Base-by-base conservation (phyloP, 2,113 vertebrate species). In the Meles meles region DNA sequence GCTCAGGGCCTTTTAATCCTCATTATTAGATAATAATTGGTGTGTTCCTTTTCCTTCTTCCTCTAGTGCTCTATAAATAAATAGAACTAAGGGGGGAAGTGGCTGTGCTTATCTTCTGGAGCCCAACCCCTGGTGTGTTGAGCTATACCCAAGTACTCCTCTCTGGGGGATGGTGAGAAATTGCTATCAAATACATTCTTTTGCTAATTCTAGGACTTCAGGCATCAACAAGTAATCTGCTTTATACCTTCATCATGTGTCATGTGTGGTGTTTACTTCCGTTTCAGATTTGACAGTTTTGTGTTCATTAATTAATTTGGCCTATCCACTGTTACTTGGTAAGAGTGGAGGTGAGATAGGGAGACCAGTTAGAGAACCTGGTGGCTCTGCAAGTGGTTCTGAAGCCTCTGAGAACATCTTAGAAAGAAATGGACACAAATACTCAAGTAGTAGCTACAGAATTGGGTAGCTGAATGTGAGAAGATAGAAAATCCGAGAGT, bases 291-390 rank as follows among this genome's bases (percentile, higher is more conserved):
- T 67, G 27, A 27, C n/a, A 17, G 25, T 69, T 92, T 93, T 84
- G 72, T 57, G 44, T 79, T 55, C 52, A 23, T 29, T 89, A 79
- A 49, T 92, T 92, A 83, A 49, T 92, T 92, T 87, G 72, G 3
- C n/a, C 39, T 90, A 4, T 17, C 5, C 15, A 57, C 2, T 88
- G 52, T 14, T 88, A 49, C 8, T 77, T 89, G 21, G 21, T 65
- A 34, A 85, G 63, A 55, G 34, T 42, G 74, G 21, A 81, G 20
- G 34, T 31, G 31, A 87, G 31, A 71, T 29, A 63, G 10, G 23
- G 57, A 88, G 37, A 42, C 59, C 8, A 76, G 4, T n/a, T 71
- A 92, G 63, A 69, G 90, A 42, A 25, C 34, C 69, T 71, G 10
- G 6, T 71, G 15, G 5, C 55, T 44, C 49, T 27, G 34, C 9